These are phyloP conservation scores for Allygus modestus DNA, from an alignment of 2,888 invertebrate species.

Conservation along the genomic window DNA sequence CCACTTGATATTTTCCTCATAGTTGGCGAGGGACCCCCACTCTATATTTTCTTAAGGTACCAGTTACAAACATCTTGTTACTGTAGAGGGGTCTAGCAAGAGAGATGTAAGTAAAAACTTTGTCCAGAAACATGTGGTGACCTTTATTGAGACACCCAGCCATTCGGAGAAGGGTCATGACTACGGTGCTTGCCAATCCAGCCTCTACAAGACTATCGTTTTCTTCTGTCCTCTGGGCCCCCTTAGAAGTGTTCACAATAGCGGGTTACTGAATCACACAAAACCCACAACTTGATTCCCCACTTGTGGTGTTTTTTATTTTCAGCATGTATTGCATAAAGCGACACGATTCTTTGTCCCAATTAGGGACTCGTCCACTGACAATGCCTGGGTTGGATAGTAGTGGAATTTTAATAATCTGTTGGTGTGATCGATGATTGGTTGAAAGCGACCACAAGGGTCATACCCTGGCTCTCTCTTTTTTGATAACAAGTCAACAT, in stretches of 20 bases:
- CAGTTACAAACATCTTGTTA: slow-evolving; percentile 21
- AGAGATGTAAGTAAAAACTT: slow-evolving; percentile 32
- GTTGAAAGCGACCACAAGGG: too few species aligned
- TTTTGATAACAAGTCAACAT: too few species aligned
- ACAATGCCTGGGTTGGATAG: slow-evolving; percentile 26
- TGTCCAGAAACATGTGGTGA: slow-evolving; percentile 53
- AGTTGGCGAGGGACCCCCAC: slow-evolving; percentile 31
- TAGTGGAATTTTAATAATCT: too few species aligned
- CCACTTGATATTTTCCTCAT: slow-evolving; percentile 42
- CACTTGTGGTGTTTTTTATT: too few species aligned
- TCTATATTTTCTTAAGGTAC: slow-evolving; percentile 40
- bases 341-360: slow-evolving; percentile 40
- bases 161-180: too few species aligned
- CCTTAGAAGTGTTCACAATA: slow-evolving; percentile 48
- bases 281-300: too few species aligned
- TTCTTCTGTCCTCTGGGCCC: not conserved
- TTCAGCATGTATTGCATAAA: slow-evolving; percentile 45
- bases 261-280: slow-evolving; percentile 44
- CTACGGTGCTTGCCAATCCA: slow-evolving; percentile 18
- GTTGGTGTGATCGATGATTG: too few species aligned
- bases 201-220: too few species aligned
- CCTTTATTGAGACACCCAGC: too few species aligned
- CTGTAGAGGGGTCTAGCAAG: slow-evolving; percentile 26
- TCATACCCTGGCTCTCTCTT: too few species aligned
- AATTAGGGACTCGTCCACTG: slow-evolving; percentile 47